Evolutionary conservation across 2,888 invertebrate species (phyloP).

Genomic region (Arenicola marina): DNA sequence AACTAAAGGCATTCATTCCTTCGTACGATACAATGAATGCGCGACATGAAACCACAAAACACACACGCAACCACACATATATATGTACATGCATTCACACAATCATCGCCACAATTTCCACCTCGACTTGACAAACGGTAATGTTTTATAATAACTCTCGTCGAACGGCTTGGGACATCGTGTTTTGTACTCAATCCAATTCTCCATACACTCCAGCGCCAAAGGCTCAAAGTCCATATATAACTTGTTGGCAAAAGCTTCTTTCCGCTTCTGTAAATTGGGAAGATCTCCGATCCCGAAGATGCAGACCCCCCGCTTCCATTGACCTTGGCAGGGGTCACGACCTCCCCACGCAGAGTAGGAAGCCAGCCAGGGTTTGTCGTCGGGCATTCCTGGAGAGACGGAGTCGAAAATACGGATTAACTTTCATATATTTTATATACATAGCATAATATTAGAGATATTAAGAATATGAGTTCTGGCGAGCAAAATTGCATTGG

Average conservation of each 20-base stretch:
- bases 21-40: no score
- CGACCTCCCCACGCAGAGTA: conserved; percentile 38
- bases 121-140: conserved; percentile 28
- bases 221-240: conserved; percentile 39
- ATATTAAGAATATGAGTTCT: no score
- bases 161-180: conserved; percentile 26
- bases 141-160: conserved; percentile 24
- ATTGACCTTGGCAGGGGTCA: conserved; percentile 33
- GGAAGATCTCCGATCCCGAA: conserved; percentile 44
- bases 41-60: no score
- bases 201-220: conserved; percentile 41
- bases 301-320: conserved; percentile 42
- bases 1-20: no score
- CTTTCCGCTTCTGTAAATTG: conserved; percentile 26
- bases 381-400: conserved; percentile 32
- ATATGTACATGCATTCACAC: no score
- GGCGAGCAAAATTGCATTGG: no score
- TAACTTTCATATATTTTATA: no score
- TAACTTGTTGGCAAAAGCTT: conserved; percentile 50
- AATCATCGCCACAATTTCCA: not conserved
- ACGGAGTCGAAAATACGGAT: no score
- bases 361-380: conserved; percentile 39
- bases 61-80: no score
- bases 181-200: conserved; percentile 32
- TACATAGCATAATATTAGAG: no score